Evolutionary conservation across 2,797 vertebrate species (phyloP).

Genomic region (Sebastes matsubarae): DNA sequence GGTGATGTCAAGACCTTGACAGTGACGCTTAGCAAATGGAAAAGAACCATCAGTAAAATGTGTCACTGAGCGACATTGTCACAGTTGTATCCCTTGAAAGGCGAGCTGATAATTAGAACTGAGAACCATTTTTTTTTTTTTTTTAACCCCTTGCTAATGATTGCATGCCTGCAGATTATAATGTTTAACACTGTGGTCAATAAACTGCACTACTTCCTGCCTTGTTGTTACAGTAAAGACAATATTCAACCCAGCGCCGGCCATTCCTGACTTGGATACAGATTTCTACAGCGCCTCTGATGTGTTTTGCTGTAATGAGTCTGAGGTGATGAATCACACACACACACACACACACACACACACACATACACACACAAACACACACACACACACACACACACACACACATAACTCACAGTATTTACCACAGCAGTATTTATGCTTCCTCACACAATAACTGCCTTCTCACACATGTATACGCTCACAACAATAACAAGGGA

Average conservation of each 20-base stretch:
- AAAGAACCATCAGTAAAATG: constrained; percentile 37
- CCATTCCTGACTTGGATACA: constrained; percentile 87
- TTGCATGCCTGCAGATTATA: constrained; percentile 6
- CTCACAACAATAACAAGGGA: constrained; percentile 1
- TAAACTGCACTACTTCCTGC: constrained; percentile 1
- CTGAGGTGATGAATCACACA: constrained; percentile 87
- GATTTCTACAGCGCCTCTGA: constrained; percentile 90
- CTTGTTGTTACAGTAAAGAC: constrained; percentile 89
- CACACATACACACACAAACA: constrained; percentile 5
- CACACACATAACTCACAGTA: constrained; percentile 3
- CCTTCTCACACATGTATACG: constrained; percentile 24
- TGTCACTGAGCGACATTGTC: constrained; percentile 25
- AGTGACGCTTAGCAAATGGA: constrained; percentile 39
- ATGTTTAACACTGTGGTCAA: constrained; percentile 5
- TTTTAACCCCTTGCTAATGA: constrained; percentile 4
- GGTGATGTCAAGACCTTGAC: constrained; percentile 53
- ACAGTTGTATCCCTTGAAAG: constrained; percentile 10
- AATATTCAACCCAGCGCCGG: constrained; percentile 96
- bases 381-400: background rate
- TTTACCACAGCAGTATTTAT: constrained; percentile 36
- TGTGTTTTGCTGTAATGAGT: constrained; percentile 98
- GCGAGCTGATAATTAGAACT: constrained; percentile 13
- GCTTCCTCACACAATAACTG: constrained; percentile 28
- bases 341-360: constrained; percentile 19
- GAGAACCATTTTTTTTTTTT: background rate